Conservation (phyloP, 2,113 vertebrate species). For the Talpa occidentalis region DNA sequence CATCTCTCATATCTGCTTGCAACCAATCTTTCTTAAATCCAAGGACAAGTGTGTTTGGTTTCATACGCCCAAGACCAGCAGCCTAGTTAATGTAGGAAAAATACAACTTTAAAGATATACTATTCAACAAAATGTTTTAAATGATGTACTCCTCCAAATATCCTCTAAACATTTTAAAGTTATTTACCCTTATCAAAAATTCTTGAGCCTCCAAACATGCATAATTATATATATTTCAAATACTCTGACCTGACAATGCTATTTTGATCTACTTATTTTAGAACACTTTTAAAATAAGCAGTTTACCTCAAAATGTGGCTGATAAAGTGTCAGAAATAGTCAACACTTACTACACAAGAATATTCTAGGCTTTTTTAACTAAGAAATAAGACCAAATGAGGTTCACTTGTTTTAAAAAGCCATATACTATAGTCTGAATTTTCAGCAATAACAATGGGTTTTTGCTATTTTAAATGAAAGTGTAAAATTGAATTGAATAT, state of each 20-base stretch:
- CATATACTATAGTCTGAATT: not conserved
- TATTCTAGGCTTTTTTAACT: not conserved
- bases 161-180: not conserved
- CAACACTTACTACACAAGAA: not conserved
- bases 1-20: constrained; percentile 94
- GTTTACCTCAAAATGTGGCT: constrained; percentile 3
- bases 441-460: not conserved
- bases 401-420: not conserved
- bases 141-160: constrained; percentile 3
- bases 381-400: not conserved
- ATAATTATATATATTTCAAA: not conserved
- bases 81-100: constrained; percentile 86
- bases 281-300: not conserved
- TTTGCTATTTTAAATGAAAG: not conserved
- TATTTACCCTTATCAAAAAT: not conserved
- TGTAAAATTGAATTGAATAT: not conserved
- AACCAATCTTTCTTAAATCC: constrained; percentile 99
- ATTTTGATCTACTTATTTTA: not conserved
- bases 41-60: constrained; percentile 96
- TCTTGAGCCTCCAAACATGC: not conserved
- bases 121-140: not conserved
- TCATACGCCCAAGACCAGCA: constrained; percentile 95
- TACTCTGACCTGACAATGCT: not conserved
- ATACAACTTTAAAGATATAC: not conserved
- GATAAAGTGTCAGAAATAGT: not conserved